Base-by-base conservation (phyloP, 2,113 vertebrate genomes). In the Collichthys lucidus region DNA sequence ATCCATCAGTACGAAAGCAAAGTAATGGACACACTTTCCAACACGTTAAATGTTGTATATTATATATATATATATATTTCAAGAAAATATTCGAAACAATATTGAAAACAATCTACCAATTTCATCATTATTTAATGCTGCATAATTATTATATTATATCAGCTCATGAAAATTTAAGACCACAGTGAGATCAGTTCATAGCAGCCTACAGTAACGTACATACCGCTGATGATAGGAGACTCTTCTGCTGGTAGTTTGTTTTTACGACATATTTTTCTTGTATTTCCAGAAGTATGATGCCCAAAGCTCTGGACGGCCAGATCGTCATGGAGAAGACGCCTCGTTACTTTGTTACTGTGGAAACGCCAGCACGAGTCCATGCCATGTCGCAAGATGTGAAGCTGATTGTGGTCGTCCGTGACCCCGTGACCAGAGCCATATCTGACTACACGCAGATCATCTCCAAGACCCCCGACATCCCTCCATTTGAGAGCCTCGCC, bases 381-480 rank as follows among this genome's bases (percentile, higher is more conserved):
- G 85, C 94, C 17, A 96, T 96, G 95, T 95, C 95, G 0, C 89
- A 69, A 52, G 90, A 94, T 1, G 92, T 95, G 66, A 96, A 96
- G 91, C 88, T 96, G 75, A 96, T 96, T 0, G 95, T 96, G 72
- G 95, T 96, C 9, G 95, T 96, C 47, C 93, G 95, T 8, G 95
- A 96, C 83, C 95, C 95, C 0, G 93, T 95, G 82, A 95, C 95
- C 56, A 89, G 95, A 52, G 95, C 95, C 75, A 95, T 96, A 84
- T 96, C 95, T 0, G 95, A 96, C 90, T 96, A 96, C 90, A 96
- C 95, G 0, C 95, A 96, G 90, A 96, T 96, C 80, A 95, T 96
- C 86, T 96, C 95, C 64, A 96, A 96, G 91, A 94, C 95, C 0
- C 94, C 94, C 0, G 80, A 92, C 84, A 94, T 96, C 74, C 93